Percentiles rank a stretch among this genome's conserved stretches.
These are phyloP conservation scores for Agonopterix subpropinquella DNA, from an alignment of 2,888 invertebrate genomes.

Conservation along the genomic window DNA sequence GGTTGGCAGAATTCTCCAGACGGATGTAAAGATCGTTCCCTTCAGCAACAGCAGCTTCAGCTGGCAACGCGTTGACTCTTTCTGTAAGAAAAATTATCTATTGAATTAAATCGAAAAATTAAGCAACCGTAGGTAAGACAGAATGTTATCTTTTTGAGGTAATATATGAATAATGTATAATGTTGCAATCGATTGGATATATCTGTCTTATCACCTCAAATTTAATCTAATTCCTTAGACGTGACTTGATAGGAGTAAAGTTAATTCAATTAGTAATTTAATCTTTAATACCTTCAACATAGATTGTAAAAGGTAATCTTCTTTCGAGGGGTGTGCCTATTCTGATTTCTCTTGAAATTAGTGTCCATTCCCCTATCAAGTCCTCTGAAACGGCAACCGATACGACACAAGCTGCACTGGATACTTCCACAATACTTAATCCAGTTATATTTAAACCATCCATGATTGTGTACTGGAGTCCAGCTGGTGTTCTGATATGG, in stretches of 20 bases:
- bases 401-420: conserved; percentile 35
- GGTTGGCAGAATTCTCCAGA: conserved; percentile 26
- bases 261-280: background rate
- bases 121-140: too few relatives aligned
- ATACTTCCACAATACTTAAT: conserved; percentile 25
- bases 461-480: conserved; percentile 29
- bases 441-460: conserved; percentile 25
- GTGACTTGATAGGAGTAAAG: conserved; percentile 45
- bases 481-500: conserved; percentile 36
- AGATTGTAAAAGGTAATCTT: conserved; percentile 40
- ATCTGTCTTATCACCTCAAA: background rate
- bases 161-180: too few relatives aligned
- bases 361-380: conserved; percentile 44
- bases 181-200: too few relatives aligned
- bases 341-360: conserved; percentile 35
- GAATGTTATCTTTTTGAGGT: too few relatives aligned
- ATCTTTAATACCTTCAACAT: conserved; percentile 44
- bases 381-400: conserved; percentile 27
- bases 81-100: conserved; percentile 28
- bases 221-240: conserved; percentile 38
- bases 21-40: conserved; percentile 43
- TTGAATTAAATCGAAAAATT: background rate
- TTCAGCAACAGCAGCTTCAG: conserved; percentile 27
- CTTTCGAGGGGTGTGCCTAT: conserved; percentile 30
- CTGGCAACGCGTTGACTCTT: conserved; percentile 29